phyloP scores from a whole-genome alignment of 2,888 invertebrate species.

The Drosophila neonasuta region DNA sequence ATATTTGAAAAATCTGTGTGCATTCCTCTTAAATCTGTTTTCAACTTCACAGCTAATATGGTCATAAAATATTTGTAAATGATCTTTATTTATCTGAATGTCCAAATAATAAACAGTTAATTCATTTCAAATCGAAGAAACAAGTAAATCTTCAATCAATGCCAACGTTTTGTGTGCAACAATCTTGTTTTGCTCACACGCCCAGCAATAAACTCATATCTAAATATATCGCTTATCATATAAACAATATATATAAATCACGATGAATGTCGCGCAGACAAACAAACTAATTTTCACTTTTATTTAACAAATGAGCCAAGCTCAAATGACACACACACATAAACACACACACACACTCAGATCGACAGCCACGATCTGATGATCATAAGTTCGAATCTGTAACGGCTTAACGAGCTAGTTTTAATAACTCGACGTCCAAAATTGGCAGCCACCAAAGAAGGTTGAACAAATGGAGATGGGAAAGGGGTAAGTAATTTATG shows the following conservation, averaged over 20 bases:
- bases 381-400: slow-evolving; percentile 54
- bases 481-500: slow-evolving; percentile 37
- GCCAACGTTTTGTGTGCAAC: slow-evolving; percentile 13
- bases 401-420: slow-evolving; percentile 58
- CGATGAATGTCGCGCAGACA: slow-evolving; percentile 54
- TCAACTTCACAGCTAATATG: background rate
- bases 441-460: slow-evolving; percentile 61
- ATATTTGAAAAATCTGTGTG: background rate
- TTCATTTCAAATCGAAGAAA: slow-evolving; percentile 4
- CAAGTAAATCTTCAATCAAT: slow-evolving; percentile 31
- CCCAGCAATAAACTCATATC: slow-evolving; percentile 37
- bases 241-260: slow-evolving; percentile 60
- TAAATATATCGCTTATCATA: slow-evolving; percentile 32
- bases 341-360: background rate
- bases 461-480: slow-evolving; percentile 19
- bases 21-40: background rate
- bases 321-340: slow-evolving; percentile 33
- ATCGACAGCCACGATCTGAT: slow-evolving; percentile 23
- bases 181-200: slow-evolving; percentile 31
- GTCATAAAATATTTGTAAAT: background rate
- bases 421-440: slow-evolving; percentile 52
- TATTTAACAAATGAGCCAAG: slow-evolving; percentile 67
- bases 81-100: background rate
- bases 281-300: slow-evolving; percentile 72
- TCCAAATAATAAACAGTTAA: slow-evolving; percentile 1